These are phyloP conservation scores for Labeo rohita DNA, from an alignment of 2,113 vertebrate genomes.

Conservation along the genomic window DNA sequence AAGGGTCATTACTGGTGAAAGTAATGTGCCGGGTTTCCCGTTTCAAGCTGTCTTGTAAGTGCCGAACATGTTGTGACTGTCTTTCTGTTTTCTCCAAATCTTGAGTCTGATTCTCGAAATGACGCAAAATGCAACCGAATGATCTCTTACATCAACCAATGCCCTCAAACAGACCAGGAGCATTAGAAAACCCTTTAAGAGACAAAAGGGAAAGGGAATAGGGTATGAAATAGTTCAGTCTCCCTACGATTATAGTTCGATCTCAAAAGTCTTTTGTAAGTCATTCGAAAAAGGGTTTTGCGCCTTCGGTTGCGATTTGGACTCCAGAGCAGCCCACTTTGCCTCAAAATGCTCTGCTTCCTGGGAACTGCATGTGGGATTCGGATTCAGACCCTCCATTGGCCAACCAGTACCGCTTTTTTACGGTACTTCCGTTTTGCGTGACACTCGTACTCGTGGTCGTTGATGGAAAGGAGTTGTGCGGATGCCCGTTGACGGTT, in stretches of 20 bases:
- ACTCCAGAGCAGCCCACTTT: slow-evolving; percentile 89
- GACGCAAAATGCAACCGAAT: slow-evolving; percentile 37
- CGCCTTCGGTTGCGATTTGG: slow-evolving; percentile 76
- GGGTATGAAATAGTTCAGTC: slow-evolving; percentile 46
- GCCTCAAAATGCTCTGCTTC: slow-evolving; percentile 89
- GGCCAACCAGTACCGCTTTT: slow-evolving; percentile 76
- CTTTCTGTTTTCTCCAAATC: slow-evolving; percentile 4
- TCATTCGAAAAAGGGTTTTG: slow-evolving; percentile 88
- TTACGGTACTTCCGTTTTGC: slow-evolving; percentile 68
- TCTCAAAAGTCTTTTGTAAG: slow-evolving; percentile 90
- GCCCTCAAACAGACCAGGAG: slow-evolving; percentile 36
- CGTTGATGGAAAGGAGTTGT: slow-evolving; percentile 39
- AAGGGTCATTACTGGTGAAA: slow-evolving; percentile 4
- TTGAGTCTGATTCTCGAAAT: slow-evolving; percentile 34
- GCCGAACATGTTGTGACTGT: slow-evolving; percentile 17
- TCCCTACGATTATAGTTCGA: slow-evolving; percentile 81
- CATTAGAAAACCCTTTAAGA: slow-evolving; percentile 24
- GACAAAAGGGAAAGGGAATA: slow-evolving; percentile 57
- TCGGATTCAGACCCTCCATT: slow-evolving; percentile 75
- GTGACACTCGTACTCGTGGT: slow-evolving; percentile 61
- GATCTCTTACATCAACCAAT: slow-evolving; percentile 14
- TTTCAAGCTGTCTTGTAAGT: slow-evolving; percentile 31
- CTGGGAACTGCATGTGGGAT: slow-evolving; percentile 62
- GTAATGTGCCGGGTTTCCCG: background rate
- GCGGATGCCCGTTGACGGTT: slow-evolving; percentile 70